A percentile compares a stretch with the other conserved stretches of the same genome.
Conservation (phyloP, 2,113 vertebrate species). For the Axis porcinus region DNA sequence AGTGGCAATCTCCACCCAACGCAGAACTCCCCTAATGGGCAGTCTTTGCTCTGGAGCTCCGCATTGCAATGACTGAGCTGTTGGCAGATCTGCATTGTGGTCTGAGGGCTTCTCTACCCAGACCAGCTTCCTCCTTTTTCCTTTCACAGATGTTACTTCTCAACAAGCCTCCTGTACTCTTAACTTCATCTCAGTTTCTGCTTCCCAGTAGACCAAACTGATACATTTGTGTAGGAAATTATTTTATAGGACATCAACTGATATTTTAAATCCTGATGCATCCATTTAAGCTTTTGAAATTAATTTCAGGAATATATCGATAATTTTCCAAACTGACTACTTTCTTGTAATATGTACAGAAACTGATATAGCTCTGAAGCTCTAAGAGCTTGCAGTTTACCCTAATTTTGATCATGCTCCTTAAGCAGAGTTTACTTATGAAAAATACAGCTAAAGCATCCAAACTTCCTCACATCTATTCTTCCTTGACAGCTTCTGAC, state of each 20-base stretch:
- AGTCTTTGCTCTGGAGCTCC: not conserved
- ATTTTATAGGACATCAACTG: not conserved
- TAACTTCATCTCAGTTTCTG: not conserved
- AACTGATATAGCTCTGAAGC: not conserved
- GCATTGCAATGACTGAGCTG: not conserved
- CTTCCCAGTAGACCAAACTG: not conserved
- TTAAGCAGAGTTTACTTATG: conserved; percentile 29
- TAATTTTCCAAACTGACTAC: not conserved
- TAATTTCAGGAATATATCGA: not conserved
- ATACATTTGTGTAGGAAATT: not conserved
- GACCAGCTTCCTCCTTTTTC: not conserved
- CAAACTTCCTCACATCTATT: not conserved
- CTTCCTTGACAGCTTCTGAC: not conserved
- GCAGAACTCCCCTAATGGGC: not conserved
- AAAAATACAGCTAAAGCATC: not conserved
- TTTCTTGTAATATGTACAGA: not conserved
- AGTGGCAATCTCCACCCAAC: not conserved
- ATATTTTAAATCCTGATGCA: not conserved
- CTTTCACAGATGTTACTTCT: not conserved
- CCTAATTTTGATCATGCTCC: not conserved
- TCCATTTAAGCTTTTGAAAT: not conserved
- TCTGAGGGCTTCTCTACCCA: not conserved
- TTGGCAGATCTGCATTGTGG: not conserved
- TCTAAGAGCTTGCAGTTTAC: not conserved
- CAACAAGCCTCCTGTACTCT: not conserved